These are phyloP conservation scores for Pteronura brasiliensis DNA, from an alignment of 2,113 vertebrate species.

Conservation along the genomic window DNA sequence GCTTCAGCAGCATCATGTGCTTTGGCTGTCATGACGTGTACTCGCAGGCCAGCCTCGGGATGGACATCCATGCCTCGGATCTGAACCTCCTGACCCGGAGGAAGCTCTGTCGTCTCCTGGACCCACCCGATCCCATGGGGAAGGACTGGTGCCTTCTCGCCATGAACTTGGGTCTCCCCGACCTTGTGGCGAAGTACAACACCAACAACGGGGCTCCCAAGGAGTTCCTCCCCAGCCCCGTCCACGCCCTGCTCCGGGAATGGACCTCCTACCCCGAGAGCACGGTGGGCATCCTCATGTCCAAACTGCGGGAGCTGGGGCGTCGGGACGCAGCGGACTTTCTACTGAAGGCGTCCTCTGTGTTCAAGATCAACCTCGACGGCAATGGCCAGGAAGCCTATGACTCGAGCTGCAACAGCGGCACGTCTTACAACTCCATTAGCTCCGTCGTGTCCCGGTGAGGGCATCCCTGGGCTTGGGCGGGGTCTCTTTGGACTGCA, in stretches of 20 bases:
- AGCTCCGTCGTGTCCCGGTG: slow-evolving; percentile 97
- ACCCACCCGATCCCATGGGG: slow-evolving; percentile 96
- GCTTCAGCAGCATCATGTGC: slow-evolving; percentile 94
- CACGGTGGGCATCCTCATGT: slow-evolving; percentile 93
- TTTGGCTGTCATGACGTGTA: slow-evolving; percentile 96
- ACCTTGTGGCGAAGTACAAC: slow-evolving; percentile 95
- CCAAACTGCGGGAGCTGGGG: slow-evolving; percentile 94
- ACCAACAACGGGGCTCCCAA: slow-evolving; percentile 83
- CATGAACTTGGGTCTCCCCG: slow-evolving; percentile 96
- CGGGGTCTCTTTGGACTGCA: slow-evolving; percentile 53
- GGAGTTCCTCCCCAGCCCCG: slow-evolving; percentile 89
- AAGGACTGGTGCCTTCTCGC: slow-evolving; percentile 99
- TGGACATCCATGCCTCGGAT: slow-evolving; percentile 92
- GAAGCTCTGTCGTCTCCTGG: slow-evolving; percentile 94
- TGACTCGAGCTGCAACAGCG: slow-evolving; percentile 93
- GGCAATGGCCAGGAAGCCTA: slow-evolving; percentile 87
- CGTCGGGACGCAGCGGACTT: slow-evolving; percentile 97
- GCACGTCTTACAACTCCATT: slow-evolving; percentile 95
- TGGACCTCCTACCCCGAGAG: slow-evolving; percentile 91
- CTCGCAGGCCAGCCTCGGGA: slow-evolving; percentile 91
- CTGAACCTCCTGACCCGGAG: slow-evolving; percentile 90
- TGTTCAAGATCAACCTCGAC: slow-evolving; percentile 94
- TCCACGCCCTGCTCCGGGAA: slow-evolving; percentile 91
- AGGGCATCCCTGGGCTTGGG: slow-evolving; percentile 67
- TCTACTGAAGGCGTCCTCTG: slow-evolving; percentile 91